Evolutionary conservation across 2,888 invertebrate genomes (phyloP).

Genomic region (Acrobeloides nanus): DNA sequence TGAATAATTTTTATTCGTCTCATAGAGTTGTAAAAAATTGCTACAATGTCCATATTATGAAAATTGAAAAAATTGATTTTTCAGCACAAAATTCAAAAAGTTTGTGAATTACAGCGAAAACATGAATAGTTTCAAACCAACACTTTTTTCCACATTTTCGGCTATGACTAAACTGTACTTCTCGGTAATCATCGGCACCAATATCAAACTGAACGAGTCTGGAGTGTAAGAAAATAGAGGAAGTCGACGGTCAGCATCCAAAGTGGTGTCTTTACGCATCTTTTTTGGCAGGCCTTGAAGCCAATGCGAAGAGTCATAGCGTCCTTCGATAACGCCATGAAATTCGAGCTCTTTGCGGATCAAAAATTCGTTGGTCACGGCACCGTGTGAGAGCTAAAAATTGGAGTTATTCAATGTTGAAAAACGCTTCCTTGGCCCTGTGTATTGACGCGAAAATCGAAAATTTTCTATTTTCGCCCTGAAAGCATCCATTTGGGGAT

Average conservation of each 20-base stretch:
- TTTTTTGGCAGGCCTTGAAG: neutral
- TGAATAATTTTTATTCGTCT: too few species aligned
- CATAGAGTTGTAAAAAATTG: too few species aligned
- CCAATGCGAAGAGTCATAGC: slow-evolving; percentile 1
- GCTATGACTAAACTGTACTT: too few species aligned
- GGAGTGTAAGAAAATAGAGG: slow-evolving; percentile 86
- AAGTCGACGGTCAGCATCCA: slow-evolving; percentile 71
- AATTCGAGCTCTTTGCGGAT: slow-evolving; percentile 41
- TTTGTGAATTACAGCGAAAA: neutral
- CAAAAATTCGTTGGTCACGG: slow-evolving; percentile 51
- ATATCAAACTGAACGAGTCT: slow-evolving; percentile 84
- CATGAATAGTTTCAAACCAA: neutral
- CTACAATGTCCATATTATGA: too few species aligned
- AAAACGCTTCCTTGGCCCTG: too few species aligned
- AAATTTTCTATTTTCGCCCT: too few species aligned
- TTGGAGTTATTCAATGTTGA: too few species aligned
- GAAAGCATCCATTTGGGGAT: too few species aligned
- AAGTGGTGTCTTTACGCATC: slow-evolving; percentile 22
- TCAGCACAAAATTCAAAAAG: neutral
- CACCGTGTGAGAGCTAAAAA: slow-evolving; percentile 49
- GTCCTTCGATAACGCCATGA: slow-evolving; percentile 23
- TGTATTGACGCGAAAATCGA: too few species aligned
- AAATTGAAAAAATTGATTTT: slow-evolving; percentile 1
- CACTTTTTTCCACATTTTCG: too few species aligned
- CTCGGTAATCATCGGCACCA: slow-evolving; percentile 90